Evolutionary conservation across 2,113 vertebrate species (phyloP), one percentile per base, ranked within the genome.

Genomic region (Rallus limicola): DNA sequence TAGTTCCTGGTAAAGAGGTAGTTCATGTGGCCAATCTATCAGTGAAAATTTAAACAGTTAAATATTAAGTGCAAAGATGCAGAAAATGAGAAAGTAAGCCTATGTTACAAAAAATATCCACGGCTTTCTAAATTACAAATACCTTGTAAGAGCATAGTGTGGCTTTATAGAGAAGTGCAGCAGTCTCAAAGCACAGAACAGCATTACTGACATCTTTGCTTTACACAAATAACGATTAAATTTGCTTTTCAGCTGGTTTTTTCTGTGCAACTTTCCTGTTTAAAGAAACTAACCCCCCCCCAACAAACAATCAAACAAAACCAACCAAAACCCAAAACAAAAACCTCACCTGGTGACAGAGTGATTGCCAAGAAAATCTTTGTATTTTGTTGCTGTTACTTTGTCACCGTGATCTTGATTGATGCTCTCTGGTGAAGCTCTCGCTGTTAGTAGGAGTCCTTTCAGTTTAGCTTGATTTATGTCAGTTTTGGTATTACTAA

Each of bases 141-240:
- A 13, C 13, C 6, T 70, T 28, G 34, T 86, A 64, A 60, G 34
- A 64, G n/a, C 11, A 1, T 36, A 36, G 18, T 48, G 11, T 0
- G 1, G 24, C 40, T 88, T 74, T 72, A 64, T 36, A 6, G 16
- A 74, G 62, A 70, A 56, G 23, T 25, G n/a, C 50, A 50, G 1
- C 65, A 44, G 44, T 60, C 31, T 78, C 28, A 11, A 55, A 78
- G 26, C 38, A 44, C 9, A 34, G 52, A 76, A 44, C 17, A 60
- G 0, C 18, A 34, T 31, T 44, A 28, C 8, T 16, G 36, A 25
- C 40, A 20, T 28, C 9, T 20, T 60, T 0, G 1, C 42, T 67
- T 55, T 60, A 38, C 2, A 18, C 0, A 0, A 33, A 33, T 16
- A 60, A 3, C 33, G 64, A 38, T 31, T 38, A 42, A n/a, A 62